These are phyloP conservation scores for Scatophagus argus DNA, from an alignment of 2,113 vertebrate species.

Conservation along the genomic window DNA sequence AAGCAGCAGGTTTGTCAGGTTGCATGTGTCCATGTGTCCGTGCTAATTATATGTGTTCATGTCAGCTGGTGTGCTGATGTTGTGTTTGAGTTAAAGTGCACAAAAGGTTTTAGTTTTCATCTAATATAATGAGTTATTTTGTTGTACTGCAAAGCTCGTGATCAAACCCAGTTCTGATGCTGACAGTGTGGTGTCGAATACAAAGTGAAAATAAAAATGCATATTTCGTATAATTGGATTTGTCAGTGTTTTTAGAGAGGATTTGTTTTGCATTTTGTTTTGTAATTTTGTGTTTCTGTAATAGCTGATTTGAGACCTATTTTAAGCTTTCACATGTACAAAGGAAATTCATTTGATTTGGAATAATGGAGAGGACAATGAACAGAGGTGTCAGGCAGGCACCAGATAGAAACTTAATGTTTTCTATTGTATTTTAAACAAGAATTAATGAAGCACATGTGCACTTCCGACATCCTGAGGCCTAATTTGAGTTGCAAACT, in stretches of 20 bases:
- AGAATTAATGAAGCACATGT: neutral
- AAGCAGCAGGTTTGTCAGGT: neutral
- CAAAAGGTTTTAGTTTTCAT: neutral
- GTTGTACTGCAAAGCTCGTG: neutral
- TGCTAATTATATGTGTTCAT: neutral
- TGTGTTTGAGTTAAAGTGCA: neutral
- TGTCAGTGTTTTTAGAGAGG: neutral
- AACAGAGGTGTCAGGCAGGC: neutral
- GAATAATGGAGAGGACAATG: neutral
- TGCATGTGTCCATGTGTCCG: neutral
- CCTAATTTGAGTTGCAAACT: slow-evolving; percentile 5
- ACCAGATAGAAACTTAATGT: neutral
- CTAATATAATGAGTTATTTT: neutral
- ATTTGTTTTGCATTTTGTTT: neutral
- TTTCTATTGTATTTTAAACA: neutral
- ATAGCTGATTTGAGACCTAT: neutral
- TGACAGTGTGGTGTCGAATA: no score
- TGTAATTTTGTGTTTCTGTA: neutral
- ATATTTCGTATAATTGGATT: neutral
- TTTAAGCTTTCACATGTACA: neutral
- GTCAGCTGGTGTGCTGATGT: neutral
- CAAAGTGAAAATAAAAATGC: neutral
- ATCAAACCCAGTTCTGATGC: neutral
- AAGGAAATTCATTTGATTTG: neutral
- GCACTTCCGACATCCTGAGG: neutral